Evolutionary conservation across 2,888 invertebrate genomes (phyloP), one percentile per base, ranked within the genome.

Genomic region (Latheticus oryzae): DNA sequence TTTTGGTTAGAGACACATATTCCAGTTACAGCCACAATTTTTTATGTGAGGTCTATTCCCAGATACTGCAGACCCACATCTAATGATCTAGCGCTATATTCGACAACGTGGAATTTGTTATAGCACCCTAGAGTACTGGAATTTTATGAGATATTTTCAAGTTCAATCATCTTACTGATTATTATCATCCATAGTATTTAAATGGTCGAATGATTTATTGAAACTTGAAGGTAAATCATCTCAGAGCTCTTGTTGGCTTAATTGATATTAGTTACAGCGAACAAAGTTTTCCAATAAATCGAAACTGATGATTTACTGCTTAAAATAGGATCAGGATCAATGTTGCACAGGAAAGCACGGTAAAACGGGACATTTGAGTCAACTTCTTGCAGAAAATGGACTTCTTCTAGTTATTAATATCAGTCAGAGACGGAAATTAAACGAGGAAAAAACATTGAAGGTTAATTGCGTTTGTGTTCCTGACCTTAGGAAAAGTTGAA

Each of bases 51-150:
- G 28, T 13, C 35, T 50, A 35, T 33, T 43, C 26, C 37, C 28
- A 32, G 51, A 21, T 45, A 45, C 43, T 50, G 28, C 48, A 33
- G 54, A 47, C 50, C 56, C 58, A 48, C 50, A 54, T 51, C 42
- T 61, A 52, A 65, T 61, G 58, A 67, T 64, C 58, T 58, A 58
- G 45, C 60, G 63, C 45, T 58, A 58, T 65, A 57, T 59, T 55
- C 58, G 55, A 59, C 48, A 32, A 57, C 59, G 57, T 37, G 26
- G 48, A 50, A 56, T 26, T 42, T 50, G 48, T 61, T 64, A 65
- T 58, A 61, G 50, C 62, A 56, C 67, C 64, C 67, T 17, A 47
- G 64, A 61, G 66, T 52, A 57, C 62, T 51, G 53, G 51, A 45
- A 40, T 60, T 58, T 61, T 62, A 60, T 53, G 50, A 57, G 60